Conservation (phyloP, 2,113 vertebrate genomes). For the Romanogobio albipinnatus region DNA sequence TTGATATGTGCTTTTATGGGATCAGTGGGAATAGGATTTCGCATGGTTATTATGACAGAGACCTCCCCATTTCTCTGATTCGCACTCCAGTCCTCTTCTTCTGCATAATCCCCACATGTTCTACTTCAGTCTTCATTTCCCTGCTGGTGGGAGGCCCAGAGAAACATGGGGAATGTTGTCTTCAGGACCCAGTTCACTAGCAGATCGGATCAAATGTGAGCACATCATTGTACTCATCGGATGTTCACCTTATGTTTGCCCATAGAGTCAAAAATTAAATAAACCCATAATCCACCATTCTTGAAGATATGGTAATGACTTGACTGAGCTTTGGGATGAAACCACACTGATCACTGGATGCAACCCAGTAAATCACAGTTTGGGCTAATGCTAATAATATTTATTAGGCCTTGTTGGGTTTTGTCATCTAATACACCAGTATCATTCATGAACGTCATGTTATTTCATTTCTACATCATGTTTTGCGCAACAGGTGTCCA, state of each 20-base stretch:
- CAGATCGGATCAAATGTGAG: not conserved
- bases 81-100: constrained; percentile 14
- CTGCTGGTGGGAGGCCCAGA: constrained; percentile 22
- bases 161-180: constrained; percentile 13
- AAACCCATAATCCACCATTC: not conserved
- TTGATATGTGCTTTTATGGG: constrained; percentile 38
- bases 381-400: not conserved
- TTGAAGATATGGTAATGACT: not conserved
- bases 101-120: constrained; percentile 31
- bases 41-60: constrained; percentile 37
- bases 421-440: not conserved
- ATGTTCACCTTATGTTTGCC: not conserved
- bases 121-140: constrained; percentile 37
- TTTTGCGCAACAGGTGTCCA: not conserved
- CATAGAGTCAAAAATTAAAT: not conserved
- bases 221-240: not conserved
- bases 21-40: constrained; percentile 32
- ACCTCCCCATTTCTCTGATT: constrained; percentile 13
- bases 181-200: constrained; percentile 18
- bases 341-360: not conserved
- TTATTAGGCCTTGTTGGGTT: not conserved
- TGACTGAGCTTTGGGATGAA: not conserved
- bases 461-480: not conserved
- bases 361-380: not conserved
- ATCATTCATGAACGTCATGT: not conserved